Evolutionary conservation across 2,797 vertebrate genomes (phyloP), one percentile per base, ranked within the genome.

Genomic region (Acomys russatus): DNA sequence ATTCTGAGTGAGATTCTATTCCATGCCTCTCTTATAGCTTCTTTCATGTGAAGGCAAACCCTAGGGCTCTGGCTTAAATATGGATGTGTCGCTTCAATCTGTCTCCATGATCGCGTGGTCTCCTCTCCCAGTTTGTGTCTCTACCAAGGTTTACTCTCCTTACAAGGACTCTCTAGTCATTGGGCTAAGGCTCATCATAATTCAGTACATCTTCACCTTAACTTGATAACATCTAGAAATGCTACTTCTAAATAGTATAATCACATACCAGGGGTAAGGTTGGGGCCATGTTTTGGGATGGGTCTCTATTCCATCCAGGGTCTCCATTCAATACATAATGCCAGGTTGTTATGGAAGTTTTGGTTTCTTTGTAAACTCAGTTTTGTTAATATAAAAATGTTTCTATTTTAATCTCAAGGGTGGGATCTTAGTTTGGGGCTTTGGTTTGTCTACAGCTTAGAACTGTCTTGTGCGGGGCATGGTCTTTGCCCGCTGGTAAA

Each of bases 201-300:
- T 71, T 54, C 7, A 7, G 3, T 68, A 8, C 74, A 71, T 68
- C 28, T 25, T 68, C n/a, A n/a, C 44, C 78, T 59, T 94, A 79
- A 74, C 49, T 90, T 89, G 51, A 76, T 79, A 84, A 59, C 38
- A 83, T 49, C 30, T 74, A 51, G 38, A 80, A 92, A 33, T 22
- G 68, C 30, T 70, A 64, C 93, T 94, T 94, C 64, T 95, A 85
- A 85, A 64, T 85, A 73, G 54, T 3, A 38, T 9, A 61, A 49
- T 63, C 64, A 68, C 51, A n/a, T 28, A 25, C 23, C 68, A 25
- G 11, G 6, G 54, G 6, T 64, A 71, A 87, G 25, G 38, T 64
- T 76, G n/a, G 63, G 59, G 83, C 51, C 18, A 6, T n/a, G 18
- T 35, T 44, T 83, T 73, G 51, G 49, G 9, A 33, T 33, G 22